phyloP scores from a whole-genome alignment of 2,113 vertebrate species.

The Cyphomyrus discorhynchus region DNA sequence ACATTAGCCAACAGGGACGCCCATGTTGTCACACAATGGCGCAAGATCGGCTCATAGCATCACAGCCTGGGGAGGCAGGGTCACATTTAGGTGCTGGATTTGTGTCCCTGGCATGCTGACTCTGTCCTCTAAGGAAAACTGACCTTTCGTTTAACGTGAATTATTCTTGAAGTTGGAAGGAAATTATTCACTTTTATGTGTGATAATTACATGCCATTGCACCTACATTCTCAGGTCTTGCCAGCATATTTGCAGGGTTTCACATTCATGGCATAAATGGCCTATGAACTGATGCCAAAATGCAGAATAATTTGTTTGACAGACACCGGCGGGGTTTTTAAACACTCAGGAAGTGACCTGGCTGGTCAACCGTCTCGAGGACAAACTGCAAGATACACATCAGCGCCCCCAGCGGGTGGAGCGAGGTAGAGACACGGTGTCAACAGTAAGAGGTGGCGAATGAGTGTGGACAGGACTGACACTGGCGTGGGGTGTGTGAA shows the following conservation, averaged over 20 bases:
- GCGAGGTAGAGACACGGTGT: neutral
- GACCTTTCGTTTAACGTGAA: neutral
- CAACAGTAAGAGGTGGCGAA: neutral
- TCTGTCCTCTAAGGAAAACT: neutral
- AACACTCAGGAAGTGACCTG: neutral
- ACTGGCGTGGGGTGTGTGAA: neutral
- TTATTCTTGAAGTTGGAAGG: neutral
- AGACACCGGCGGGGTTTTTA: neutral
- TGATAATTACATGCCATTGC: neutral
- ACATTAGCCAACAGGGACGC: neutral
- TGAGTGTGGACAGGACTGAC: neutral
- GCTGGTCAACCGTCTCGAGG: neutral
- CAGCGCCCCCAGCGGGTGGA: neutral
- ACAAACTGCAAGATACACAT: conserved; percentile 1
- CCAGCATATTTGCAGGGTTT: neutral
- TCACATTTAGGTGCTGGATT: neutral
- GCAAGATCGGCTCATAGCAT: neutral
- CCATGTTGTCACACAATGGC: neutral
- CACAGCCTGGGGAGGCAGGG: neutral
- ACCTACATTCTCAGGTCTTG: neutral
- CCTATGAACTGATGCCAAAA: neutral
- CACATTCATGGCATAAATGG: neutral
- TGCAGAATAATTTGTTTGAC: neutral
- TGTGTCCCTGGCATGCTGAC: neutral
- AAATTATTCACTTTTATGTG: neutral